Evolutionary conservation across 2,797 vertebrate species (phyloP), one percentile per base, ranked within the genome.

Genomic region (Mionectes olivaceus): DNA sequence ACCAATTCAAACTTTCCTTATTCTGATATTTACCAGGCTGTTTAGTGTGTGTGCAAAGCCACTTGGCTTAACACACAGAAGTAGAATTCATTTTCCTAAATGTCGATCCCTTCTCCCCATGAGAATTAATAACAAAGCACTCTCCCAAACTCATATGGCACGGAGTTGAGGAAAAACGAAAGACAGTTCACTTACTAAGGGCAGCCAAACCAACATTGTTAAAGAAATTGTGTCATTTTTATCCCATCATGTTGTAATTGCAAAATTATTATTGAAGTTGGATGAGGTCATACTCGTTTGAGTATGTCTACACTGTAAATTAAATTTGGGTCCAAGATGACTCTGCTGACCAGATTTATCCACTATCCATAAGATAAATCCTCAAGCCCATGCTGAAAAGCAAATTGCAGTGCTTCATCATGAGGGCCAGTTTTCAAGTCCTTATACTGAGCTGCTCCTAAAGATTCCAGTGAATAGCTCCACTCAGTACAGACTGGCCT

Each of bases 1-100:
- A 76, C 85, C 97, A 97, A 97, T 97, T 96, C 94, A 96, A 96
- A 95, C 83, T 83, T 94, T 88, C 89, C 83, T 57, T 79, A 8
- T 64, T 44, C 79, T 97, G 98, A 98, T 91, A 50, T n/a, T 94
- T 60, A 67, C 93, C 98, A 98, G 98, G 87, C 95, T 94, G 68
- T 74, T 50, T 71, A 59, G 17, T 56, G 68, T 84, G 79, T 18
- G 41, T 60, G 80, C 81, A 77, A 35, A 24, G 70, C 63, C 83
- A 53, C 43, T 95, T 89, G 90, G 13, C 11, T 93, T 85, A 80
- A 86, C 65, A 14, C 12, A 12, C 30, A 93, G 59, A 93, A 92
- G 24, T 64, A 71, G 57, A 87, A 79, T 65, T 93, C 56, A 78
- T 90, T 90, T 78, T 95, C 75, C 39, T 90, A 93, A 90, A 57